Conservation (phyloP, 2,113 vertebrate genomes). For the Semnopithecus entellus region DNA sequence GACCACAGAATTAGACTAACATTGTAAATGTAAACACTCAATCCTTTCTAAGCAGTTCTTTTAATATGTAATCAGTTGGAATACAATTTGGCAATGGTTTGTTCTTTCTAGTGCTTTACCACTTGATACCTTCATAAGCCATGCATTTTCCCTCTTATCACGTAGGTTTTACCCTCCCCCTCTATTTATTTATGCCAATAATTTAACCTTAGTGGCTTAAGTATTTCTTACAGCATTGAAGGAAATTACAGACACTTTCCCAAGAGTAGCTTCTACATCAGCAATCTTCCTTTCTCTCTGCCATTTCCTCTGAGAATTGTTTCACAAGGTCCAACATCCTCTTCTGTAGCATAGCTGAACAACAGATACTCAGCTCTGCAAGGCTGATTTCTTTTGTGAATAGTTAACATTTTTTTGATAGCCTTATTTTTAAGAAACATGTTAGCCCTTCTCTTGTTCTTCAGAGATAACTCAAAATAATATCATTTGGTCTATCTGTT, state of each 20-base stretch:
- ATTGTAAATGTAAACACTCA: not conserved
- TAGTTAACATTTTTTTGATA: not conserved
- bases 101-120: conserved; percentile 24
- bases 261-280: not conserved
- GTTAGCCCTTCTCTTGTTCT: not conserved
- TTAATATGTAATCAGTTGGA: not conserved
- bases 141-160: not conserved
- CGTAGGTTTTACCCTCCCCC: not conserved
- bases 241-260: conserved; percentile 43
- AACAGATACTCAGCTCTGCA: not conserved
- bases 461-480: not conserved
- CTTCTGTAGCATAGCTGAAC: not conserved
- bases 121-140: not conserved
- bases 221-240: not conserved
- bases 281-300: conserved; percentile 36
- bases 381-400: conserved; percentile 27
- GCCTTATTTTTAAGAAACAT: not conserved
- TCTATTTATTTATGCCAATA: not conserved
- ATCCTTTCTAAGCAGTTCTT: conserved; percentile 36
- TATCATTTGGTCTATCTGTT: not conserved
- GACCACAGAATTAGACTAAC: not conserved
- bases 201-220: not conserved
- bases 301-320: conserved; percentile 47
- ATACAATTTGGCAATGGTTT: not conserved
- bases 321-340: conserved; percentile 54